These are phyloP conservation scores for Gastrophysa polygoni DNA, from an alignment of 2,888 invertebrate genomes.

Conservation along the genomic window DNA sequence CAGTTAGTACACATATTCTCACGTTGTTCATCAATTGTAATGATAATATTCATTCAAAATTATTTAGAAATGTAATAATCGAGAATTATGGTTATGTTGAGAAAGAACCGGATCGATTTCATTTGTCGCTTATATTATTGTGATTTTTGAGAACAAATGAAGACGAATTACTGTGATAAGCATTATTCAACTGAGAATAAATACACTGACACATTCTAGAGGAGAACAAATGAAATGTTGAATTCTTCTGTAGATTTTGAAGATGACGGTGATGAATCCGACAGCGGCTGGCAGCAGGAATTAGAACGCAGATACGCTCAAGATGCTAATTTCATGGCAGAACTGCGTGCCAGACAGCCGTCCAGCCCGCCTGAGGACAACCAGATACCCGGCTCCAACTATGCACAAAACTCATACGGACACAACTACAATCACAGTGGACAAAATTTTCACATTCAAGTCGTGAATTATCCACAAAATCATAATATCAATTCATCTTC, in stretches of 20 bases:
- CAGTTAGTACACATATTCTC: too few species aligned
- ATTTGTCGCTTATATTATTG: too few species aligned
- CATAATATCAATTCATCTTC: slow-evolving; percentile 32
- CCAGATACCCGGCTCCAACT: slow-evolving; percentile 41
- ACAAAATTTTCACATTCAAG: slow-evolving; percentile 40
- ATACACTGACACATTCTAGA: too few species aligned
- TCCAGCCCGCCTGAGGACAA: slow-evolving; percentile 53
- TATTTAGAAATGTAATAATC: too few species aligned
- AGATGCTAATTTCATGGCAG: slow-evolving; percentile 65
- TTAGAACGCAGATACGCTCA: slow-evolving; percentile 65
- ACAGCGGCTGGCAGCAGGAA: slow-evolving; percentile 65
- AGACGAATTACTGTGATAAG: too few species aligned
- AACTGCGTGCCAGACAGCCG: slow-evolving; percentile 62
- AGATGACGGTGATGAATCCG: slow-evolving; percentile 68
- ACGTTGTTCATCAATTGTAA: too few species aligned
- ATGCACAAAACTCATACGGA: slow-evolving; percentile 27
- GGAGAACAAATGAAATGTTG: too few species aligned
- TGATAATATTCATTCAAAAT: too few species aligned
- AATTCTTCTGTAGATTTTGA: slow-evolving; percentile 66
- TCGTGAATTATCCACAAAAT: slow-evolving; percentile 41
- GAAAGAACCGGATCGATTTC: too few species aligned
- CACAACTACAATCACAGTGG: slow-evolving; percentile 39
- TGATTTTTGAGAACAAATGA: too few species aligned
- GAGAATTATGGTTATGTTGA: too few species aligned
- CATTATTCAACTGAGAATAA: too few species aligned